Evolutionary conservation across 2,113 vertebrate genomes (phyloP).

Genomic region (Petrocephalus microphthalmus): DNA sequence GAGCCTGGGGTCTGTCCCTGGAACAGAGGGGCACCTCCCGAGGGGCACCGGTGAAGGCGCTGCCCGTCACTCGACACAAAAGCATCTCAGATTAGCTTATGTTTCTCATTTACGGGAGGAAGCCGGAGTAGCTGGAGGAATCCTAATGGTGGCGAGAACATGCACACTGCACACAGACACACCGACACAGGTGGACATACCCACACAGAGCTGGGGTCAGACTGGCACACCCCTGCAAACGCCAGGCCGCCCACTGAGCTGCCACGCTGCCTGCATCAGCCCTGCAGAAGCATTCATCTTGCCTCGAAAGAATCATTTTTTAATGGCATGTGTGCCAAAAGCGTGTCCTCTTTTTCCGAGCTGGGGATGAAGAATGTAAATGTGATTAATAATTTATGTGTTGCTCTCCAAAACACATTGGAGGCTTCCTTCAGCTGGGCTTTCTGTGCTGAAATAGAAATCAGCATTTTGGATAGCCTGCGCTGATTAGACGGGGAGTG

Average conservation of each 20-base stretch:
- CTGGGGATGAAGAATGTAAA: constrained; percentile 26
- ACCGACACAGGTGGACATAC: neutral
- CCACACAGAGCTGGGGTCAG: neutral
- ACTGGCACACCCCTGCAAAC: neutral
- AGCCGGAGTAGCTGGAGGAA: neutral
- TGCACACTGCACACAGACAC: neutral
- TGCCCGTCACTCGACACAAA: neutral
- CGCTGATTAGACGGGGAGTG: constrained; percentile 27
- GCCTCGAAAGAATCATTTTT: constrained; percentile 42
- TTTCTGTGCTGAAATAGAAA: constrained; percentile 36
- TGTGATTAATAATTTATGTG: constrained; percentile 35
- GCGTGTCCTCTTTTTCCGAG: constrained; percentile 19
- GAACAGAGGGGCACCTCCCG: neutral
- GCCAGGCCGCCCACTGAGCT: neutral
- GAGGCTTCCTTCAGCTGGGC: constrained; percentile 8
- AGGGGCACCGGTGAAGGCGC: neutral
- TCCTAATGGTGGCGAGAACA: neutral
- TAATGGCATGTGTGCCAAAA: constrained; percentile 29
- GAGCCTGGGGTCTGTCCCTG: neutral
- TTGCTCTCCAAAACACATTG: constrained; percentile 22
- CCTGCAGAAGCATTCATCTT: constrained; percentile 40
- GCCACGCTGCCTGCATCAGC: neutral
- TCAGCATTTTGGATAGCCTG: constrained; percentile 40
- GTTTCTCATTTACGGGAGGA: neutral
- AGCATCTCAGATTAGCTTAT: neutral